phyloP scores from a whole-genome alignment of 2,888 invertebrate species.

The Aradus depressus region DNA sequence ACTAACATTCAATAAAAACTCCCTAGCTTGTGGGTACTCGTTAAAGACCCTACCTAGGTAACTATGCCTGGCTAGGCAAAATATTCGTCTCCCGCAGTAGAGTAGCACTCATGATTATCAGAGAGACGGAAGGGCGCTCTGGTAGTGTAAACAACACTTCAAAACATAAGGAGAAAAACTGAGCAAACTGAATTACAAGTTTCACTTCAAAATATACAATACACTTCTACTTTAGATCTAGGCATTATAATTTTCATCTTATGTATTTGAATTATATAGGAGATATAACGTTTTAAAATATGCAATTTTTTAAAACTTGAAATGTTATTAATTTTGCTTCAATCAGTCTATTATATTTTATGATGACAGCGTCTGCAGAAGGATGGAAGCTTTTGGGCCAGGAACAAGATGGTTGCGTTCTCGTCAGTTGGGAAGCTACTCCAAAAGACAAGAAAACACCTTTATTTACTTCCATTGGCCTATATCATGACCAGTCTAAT shows the following conservation, averaged over 20 bases:
- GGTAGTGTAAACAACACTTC: no score
- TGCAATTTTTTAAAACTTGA: not conserved
- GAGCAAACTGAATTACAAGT: no score
- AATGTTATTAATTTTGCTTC: not conserved
- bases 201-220: not conserved
- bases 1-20: no score
- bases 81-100: no score
- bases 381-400: constrained; percentile 59
- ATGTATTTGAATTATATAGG: not conserved
- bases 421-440: constrained; percentile 54
- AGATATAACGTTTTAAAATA: not conserved
- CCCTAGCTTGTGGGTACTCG: no score
- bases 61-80: no score
- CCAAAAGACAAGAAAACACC: constrained; percentile 32
- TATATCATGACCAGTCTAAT: constrained; percentile 51
- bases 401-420: constrained; percentile 61
- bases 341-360: no score
- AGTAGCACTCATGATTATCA: no score
- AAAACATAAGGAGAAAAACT: no score
- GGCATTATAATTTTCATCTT: not conserved
- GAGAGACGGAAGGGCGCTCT: no score
- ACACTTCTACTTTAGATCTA: not conserved
- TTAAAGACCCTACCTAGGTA: no score
- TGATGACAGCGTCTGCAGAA: constrained; percentile 5
- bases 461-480: constrained; percentile 41